Conservation (phyloP, 2,113 vertebrate species). For the Fregetta grallaria region DNA sequence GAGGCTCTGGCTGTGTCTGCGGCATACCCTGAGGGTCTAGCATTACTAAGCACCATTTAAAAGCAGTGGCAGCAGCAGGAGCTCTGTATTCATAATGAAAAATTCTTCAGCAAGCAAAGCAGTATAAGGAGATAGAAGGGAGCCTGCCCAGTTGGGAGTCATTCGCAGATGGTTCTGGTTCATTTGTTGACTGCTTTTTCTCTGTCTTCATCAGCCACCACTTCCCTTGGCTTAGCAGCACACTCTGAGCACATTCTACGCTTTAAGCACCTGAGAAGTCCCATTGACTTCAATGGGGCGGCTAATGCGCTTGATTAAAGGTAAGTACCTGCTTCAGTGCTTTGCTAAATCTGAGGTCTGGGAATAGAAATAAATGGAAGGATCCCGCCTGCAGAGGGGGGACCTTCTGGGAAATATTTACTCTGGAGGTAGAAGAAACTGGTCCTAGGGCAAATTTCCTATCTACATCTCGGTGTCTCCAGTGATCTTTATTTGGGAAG, state of each 20-base stretch:
- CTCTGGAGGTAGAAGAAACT: not conserved
- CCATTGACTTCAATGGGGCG: conserved; percentile 51
- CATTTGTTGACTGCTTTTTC: conserved; percentile 49
- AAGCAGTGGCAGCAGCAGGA: conserved; percentile 21
- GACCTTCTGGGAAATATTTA: not conserved
- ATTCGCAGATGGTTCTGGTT: conserved; percentile 62
- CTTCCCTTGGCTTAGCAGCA: not conserved
- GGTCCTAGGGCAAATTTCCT: not conserved
- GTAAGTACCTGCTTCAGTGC: conserved; percentile 48
- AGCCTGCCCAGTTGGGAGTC: conserved; percentile 48
- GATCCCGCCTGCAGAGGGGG: not conserved
- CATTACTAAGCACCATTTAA: not conserved
- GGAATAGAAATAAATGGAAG: conserved; percentile 14
- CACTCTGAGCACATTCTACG: not conserved
- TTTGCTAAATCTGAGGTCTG: not conserved
- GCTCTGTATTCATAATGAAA: conserved; percentile 32
- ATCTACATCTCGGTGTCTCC: fast-evolving
- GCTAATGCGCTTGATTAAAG: conserved; percentile 61
- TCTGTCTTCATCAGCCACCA: conserved; percentile 8
- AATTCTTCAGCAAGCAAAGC: conserved; percentile 46
- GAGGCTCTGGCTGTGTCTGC: not conserved
- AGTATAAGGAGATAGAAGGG: conserved; percentile 14
- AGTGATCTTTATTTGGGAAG: not conserved
- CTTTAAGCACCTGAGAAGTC: conserved; percentile 50
- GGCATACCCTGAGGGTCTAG: not conserved